Base-by-base conservation (phyloP, 1,140 invertebrate genomes). In the Pantala flavescens region DNA sequence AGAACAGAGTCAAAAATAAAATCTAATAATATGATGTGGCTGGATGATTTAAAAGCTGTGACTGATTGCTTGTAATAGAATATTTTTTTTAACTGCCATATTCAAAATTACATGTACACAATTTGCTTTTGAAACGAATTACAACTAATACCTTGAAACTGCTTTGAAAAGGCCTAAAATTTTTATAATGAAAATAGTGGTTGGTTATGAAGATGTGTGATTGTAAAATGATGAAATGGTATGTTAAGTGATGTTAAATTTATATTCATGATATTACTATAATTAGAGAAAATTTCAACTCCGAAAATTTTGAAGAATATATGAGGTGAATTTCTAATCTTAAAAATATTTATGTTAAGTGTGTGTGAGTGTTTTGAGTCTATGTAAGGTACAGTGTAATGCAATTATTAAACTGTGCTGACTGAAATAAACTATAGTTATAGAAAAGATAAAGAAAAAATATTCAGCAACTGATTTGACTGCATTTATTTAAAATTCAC, bases 301-400 rank as follows among this genome's bases (percentile, higher is more conserved):
- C 12, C 49, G 2, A 21, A 63, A 63, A 12, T 63, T 63, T 63
- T 63, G 49, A 63, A 63, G 49, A 63, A 63, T 63, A 63, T 63
- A 63, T 63, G 49, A 63, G 49, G 49, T 21, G n/a, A 63, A 63
- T 63, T 63, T 63, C n/a, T 7, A 21, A 63, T 63, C 49, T 63
- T 63, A 63, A 63, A 36, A 63, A 63, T 63, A 63, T 63, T 63
- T 63, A 63, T 63, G 49, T 63, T 63, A 63, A 19, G 49, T 63
- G n/a, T 63, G 49, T 14, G 49, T 63, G 49, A 19, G 14, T 63
- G 49, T 36, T 36, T 36, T 63, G 49, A 63, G 49, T 63, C n/a
- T 63, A 63, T 63, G 49, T 63, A 63, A 63, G 49, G 49, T 63
- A 63, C 49, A 63, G 49, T 63, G 49, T 63, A 63, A 7, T 63